Evolutionary conservation across 2,888 invertebrate genomes (phyloP), one percentile per base, ranked within the genome.

Genomic region (Oeneis ivallda): DNA sequence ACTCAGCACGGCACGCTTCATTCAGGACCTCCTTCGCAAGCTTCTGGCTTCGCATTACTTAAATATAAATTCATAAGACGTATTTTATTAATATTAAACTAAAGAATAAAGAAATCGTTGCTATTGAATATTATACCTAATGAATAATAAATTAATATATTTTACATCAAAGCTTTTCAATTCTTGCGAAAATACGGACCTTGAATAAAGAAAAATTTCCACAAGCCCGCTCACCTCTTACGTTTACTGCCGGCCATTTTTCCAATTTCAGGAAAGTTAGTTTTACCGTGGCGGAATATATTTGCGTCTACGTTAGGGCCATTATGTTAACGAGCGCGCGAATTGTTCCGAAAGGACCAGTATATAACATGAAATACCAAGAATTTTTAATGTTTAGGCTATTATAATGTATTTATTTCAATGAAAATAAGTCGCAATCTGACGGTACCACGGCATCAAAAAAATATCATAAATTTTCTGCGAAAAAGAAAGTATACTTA

Each of bases 221-320:
- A n/a, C 61, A 61, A 52, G 52, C 52, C 52, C 52, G 10, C 41
- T 52, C 61, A 61, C 61, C 61, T 61, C 61, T 61, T 41, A 61
- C 41, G 47, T 41, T 61, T 61, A 61, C 52, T 52, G 61, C 26
- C 61, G 50, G 52, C 52, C 61, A 61, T 61, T 61, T 61, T 61
- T 61, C 61, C 61, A 61, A 61, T 61, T 61, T 49, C 50, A 32
- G 61, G 50, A 61, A 52, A 61, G 61, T 61, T 61, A 61, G 61
- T 61, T 52, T 61, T 52, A 19, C 61, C 19, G 41, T 41, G 52
- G 26, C 15, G 15, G 61, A 50, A 61, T 61, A 61, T 52, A 61
- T 61, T 61, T 52, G 61, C 39, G 61, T 61, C 52, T 50, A 41
- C 61, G 61, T 61, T 52, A 61, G 50, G 61, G 61, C 61, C 52